Evolutionary conservation across 2,888 invertebrate genomes (phyloP).

Genomic region (Torymus tubicola): DNA sequence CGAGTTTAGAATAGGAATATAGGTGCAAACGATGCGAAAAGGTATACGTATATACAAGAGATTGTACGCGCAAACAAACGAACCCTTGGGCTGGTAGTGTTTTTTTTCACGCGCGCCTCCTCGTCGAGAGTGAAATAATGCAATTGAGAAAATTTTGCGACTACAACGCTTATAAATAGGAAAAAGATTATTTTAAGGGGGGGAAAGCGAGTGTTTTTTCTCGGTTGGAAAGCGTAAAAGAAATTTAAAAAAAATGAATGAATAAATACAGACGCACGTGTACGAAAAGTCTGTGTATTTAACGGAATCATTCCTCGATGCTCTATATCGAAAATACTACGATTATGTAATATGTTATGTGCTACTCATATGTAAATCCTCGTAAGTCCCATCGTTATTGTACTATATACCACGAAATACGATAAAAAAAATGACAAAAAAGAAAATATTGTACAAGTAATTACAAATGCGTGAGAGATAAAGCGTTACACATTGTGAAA

Average conservation of each 20-base stretch:
- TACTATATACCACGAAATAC: constrained; percentile 65
- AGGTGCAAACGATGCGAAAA: constrained; percentile 50
- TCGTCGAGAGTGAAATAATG: constrained; percentile 35
- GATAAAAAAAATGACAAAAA: constrained; percentile 52
- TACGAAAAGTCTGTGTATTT: constrained; percentile 62
- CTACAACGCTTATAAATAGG: constrained; percentile 22
- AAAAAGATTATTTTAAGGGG: constrained; percentile 35
- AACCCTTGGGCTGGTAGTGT: constrained; percentile 18
- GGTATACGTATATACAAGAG: constrained; percentile 45
- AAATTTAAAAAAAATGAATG: constrained; percentile 43
- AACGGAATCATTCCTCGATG: constrained; percentile 75
- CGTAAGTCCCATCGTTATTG: constrained; percentile 71
- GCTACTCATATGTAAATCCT: constrained; percentile 70
- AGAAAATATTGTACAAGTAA: constrained; percentile 58
- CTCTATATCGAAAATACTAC: constrained; percentile 72
- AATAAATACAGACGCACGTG: constrained; percentile 55
- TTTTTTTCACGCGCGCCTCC: constrained; percentile 13
- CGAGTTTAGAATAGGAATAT: constrained; percentile 49
- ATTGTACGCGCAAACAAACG: constrained; percentile 48
- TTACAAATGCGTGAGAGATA: constrained; percentile 33
- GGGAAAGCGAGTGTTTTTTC: constrained; percentile 43
- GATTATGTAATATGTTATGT: constrained; percentile 72
- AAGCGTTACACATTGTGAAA: constrained; percentile 41
- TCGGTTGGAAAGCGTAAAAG: constrained; percentile 53
- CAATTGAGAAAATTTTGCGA: neutral